Evolutionary conservation across 2,888 invertebrate species (phyloP), one percentile per base, ranked within the genome.

Genomic region (Lymantria dispar): DNA sequence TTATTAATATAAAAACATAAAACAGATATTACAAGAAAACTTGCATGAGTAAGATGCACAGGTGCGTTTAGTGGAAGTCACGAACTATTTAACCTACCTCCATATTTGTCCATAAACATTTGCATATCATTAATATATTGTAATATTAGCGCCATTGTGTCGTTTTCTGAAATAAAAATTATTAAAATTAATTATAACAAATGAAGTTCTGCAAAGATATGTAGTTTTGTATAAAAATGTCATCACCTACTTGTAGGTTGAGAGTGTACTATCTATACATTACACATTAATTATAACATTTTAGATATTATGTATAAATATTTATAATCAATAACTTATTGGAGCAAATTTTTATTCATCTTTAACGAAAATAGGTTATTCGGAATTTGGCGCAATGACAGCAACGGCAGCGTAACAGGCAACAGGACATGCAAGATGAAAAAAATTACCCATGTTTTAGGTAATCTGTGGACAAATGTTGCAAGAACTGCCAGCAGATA

Each of bases 51-150:
- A 31, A 37, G 13, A 43, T 50, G 10, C 30, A 51, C 36, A 47
- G 38, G 33, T 45, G 44, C 37, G 29, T 50, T 43, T 45, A 45
- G 30, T 43, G 14, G 33, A 22, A 49, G 36, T 49, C 11, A 47
- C 50, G 14, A 48, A 44, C 39, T 22, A 45, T 45, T 58, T 45
- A 51, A 89, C 94, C 94, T 86, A 96, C 96, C 96, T 92, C 96
- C 95, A 92, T 96, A 93, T 93, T 94, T 95, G 85, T 96, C 95
- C 93, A 96, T 94, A 84, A 95, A 94, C 84, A 93, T 93, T 87
- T 96, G 95, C 91, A 96, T 94, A 84, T 93, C 93, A 85, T 95
- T 94, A 91, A 96, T 93, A 86, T 94, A 95, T 86, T 95, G 94
- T 92, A 95, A 93, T 91, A 96, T 93, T 92, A 96, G 93, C 92